Percentiles rank a stretch among this genome's conserved stretches.
Conservation (phyloP, 2,888 invertebrate species). For the Aquatica leii region DNA sequence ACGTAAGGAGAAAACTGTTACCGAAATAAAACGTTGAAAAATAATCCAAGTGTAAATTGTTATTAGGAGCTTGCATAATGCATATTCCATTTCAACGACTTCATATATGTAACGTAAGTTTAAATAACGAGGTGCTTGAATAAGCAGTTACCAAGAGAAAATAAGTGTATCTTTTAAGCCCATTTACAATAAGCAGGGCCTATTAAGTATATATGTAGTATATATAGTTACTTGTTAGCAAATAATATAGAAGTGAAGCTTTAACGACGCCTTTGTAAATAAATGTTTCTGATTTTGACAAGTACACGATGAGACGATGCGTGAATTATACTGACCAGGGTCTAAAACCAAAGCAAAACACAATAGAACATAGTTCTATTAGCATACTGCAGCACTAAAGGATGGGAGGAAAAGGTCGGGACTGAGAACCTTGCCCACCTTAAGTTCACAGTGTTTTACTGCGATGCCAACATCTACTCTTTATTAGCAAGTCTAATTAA, state of each 20-base stretch:
- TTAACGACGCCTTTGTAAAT: conserved; percentile 23
- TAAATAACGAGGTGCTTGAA: conserved; percentile 20
- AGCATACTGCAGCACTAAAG: conserved; percentile 44
- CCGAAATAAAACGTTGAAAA: background rate
- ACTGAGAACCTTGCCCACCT: conserved; percentile 27
- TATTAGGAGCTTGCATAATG: conserved; percentile 11
- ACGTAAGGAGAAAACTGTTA: too few species aligned
- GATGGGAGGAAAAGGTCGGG: conserved; percentile 35
- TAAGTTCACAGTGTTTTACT: conserved; percentile 29
- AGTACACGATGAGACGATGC: conserved; percentile 33
- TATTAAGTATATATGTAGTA: conserved; percentile 18
- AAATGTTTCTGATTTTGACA: conserved; percentile 37
- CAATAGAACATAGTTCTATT: conserved; percentile 40
- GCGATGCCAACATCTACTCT: conserved; percentile 17
- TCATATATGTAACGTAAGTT: background rate
- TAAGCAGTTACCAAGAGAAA: conserved; percentile 5
- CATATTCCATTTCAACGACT: conserved; percentile 20
- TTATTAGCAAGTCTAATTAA: conserved; percentile 37
- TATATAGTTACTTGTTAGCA: background rate
- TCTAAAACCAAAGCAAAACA: conserved; percentile 39
- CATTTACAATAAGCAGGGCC: conserved; percentile 15
- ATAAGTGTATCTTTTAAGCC: conserved; percentile 17
- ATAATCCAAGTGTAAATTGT: conserved; percentile 10
- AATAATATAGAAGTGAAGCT: conserved; percentile 11
- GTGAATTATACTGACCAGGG: conserved; percentile 43